Base-by-base conservation (phyloP, 2,113 vertebrate species). In the Poecilia latipinna region DNA sequence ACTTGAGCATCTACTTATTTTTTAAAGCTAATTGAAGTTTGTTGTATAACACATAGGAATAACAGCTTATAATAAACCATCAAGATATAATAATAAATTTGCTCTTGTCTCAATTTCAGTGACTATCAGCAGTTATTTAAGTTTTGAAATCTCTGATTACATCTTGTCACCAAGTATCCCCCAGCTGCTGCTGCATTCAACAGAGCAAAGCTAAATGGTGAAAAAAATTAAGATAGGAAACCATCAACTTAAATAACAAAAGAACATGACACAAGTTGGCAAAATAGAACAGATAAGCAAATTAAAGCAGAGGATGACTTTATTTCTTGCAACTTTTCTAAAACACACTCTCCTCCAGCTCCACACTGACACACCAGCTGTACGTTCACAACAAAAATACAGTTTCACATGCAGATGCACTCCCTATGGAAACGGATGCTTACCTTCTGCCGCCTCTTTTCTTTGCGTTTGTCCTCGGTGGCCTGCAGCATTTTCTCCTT, bases 401-500 rank as follows among this genome's bases (percentile, higher is more conserved):
- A 62, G 31, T 29, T 54, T 28, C 39, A 48, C 37, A 8, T 68
- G 65, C 13, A 68, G 11, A 10, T 8, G 74, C 28, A 63, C 32
- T 54, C 17, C 61, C 26, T 67, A 32, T 72, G 12, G 28, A n/a
- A 11, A 8, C n/a, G 7, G 15, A 35, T 31, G 26, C 31, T 62
- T 87, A 96, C 96, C 96, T 97, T 98, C 91, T 98, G 97, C 26
- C 97, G 92, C 73, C 96, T 93, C 87, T 97, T 97, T 91, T 98
- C 97, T 87, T 98, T 98, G 77, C 97, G 94, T 70, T 98, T 98
- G 87, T 98, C 97, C 74, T 98, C 97, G 0, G 96, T 98, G 0
- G 96, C 97, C 92, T 98, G 97, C 78, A 98, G 92, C 97, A 98
- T 97, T 87, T 98, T 98, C 93, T 98, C 97, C 77, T 97, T 98